Percentiles rank a stretch among this genome's conserved stretches.
Evolutionary conservation across 2,797 vertebrate species (phyloP).

Genomic region (Tamandua tetradactyla): DNA sequence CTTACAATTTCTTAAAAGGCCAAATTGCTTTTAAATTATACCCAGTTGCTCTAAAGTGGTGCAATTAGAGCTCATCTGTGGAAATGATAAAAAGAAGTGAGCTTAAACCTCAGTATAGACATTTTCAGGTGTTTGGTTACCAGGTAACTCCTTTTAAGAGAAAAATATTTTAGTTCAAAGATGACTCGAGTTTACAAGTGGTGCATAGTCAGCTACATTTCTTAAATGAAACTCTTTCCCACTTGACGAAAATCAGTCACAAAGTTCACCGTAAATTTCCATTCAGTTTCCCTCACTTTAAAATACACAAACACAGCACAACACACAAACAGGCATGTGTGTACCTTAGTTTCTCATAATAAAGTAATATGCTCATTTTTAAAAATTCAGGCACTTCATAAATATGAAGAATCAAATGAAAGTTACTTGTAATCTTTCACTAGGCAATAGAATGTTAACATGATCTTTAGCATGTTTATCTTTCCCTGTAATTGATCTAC

Average conservation of each 20-base stretch:
- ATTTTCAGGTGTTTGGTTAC: not conserved
- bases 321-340: not conserved
- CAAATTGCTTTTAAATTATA: not conserved
- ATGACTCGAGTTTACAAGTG: constrained; percentile 34
- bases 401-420: constrained; percentile 32
- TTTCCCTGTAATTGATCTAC: not conserved
- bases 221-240: constrained; percentile 21
- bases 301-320: not conserved
- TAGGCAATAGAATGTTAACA: not conserved
- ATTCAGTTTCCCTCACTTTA: constrained; percentile 37
- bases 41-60: not conserved
- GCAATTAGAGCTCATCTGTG: not conserved
- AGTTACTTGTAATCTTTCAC: not conserved
- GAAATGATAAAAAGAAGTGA: not conserved
- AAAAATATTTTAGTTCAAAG: constrained; percentile 1
- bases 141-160: not conserved
- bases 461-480: not conserved
- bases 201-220: not conserved
- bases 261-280: not conserved
- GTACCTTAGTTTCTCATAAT: constrained; percentile 12
- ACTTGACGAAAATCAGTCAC: constrained; percentile 29
- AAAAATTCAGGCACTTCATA: not conserved
- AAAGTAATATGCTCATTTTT: not conserved
- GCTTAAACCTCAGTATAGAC: not conserved
- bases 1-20: constrained; percentile 6